Evolutionary conservation across 2,888 invertebrate species (phyloP), one percentile per base, ranked within the genome.

Genomic region (Petrolisthes cinctipes): DNA sequence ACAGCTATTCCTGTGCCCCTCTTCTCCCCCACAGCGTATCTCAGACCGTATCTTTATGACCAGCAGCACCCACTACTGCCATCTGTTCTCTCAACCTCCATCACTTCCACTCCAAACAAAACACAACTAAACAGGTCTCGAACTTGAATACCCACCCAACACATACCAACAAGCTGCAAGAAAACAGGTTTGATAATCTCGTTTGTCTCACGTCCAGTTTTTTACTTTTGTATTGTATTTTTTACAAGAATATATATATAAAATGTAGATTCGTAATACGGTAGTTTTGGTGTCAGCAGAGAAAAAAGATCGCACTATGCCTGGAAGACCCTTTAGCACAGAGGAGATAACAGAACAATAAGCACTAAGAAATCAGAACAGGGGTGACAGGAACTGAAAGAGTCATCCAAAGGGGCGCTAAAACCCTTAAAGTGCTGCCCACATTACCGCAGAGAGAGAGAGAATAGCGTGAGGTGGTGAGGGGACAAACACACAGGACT

Each of bases 11-110:
- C 37, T 75, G 51, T 17, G 23, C 57, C 84, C 78, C 57, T 51
- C 68, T 66, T 51, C 56, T 53, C 85, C 56, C 66, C 68, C 20
- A 23, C 68, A 53, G n/a, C 66, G n/a, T 81, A 85, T 81, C 80
- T 80, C 80, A 7, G 20, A 23, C 80, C 86, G 75, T 75, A 81
- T 81, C 61, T 86, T 75, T 75, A 86, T 80, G 81, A 61, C 81
- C 80, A 73, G 17, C 61, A 61, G 81, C 75, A 68, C 81, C 20
- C 73, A 14, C 71, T 71, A 11, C 14, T n/a, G 20, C 71, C 20
- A 14, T 71, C 20, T n/a, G n/a, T 6, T n/a, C 71, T 17, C 71
- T 71, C n/a, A 11, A 17, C 20, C n/a, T n/a, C 61, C 61, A 37
- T 37, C 37, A 37, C 37, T 37, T 37, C 37, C 37, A 37, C 37